These are phyloP conservation scores for Xylocopa sonorina DNA, from an alignment of 1,140 invertebrate genomes.

Conservation along the genomic window DNA sequence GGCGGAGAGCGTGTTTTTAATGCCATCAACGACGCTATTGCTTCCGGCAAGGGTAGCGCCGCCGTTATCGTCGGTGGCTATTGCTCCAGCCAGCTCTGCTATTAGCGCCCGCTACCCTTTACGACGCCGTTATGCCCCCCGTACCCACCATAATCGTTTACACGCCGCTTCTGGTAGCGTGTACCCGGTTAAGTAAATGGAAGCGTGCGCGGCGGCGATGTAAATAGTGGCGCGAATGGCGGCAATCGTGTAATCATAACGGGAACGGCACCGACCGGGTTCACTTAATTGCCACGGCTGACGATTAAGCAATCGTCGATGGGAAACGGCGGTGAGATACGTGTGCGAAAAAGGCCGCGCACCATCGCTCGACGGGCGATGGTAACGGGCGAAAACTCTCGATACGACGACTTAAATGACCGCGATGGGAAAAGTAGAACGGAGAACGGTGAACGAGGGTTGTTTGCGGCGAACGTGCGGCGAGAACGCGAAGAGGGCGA, in stretches of 20 bases:
- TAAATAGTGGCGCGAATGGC: slow-evolving; percentile 16
- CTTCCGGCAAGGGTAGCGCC: not conserved
- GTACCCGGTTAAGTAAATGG: slow-evolving; percentile 35
- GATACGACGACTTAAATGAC: too few relatives aligned
- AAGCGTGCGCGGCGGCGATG: slow-evolving; percentile 1
- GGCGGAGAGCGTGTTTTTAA: slow-evolving; percentile 18
- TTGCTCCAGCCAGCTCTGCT: slow-evolving; percentile 11
- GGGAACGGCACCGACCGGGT: not conserved
- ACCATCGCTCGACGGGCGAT: too few relatives aligned
- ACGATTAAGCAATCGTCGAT: slow-evolving; percentile 12
- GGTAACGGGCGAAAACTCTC: not conserved
- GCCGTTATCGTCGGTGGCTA: slow-evolving; percentile 26
- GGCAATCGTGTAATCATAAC: slow-evolving; percentile 24
- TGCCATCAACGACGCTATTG: not conserved
- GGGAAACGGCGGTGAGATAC: not conserved
- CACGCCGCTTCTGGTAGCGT: slow-evolving; percentile 17
- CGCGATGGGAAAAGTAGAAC: not conserved
- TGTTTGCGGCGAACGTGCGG: not conserved
- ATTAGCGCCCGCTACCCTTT: slow-evolving; percentile 31
- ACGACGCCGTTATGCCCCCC: slow-evolving; percentile 20
- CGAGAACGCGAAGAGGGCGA: not conserved
- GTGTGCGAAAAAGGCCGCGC: too few relatives aligned
- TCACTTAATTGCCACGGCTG: slow-evolving; percentile 8
- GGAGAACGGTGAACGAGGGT: too few relatives aligned
- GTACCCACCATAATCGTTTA: slow-evolving; percentile 46